Conservation (phyloP, 2,888 invertebrate species). For the Drosophila parthenogenetica region DNA sequence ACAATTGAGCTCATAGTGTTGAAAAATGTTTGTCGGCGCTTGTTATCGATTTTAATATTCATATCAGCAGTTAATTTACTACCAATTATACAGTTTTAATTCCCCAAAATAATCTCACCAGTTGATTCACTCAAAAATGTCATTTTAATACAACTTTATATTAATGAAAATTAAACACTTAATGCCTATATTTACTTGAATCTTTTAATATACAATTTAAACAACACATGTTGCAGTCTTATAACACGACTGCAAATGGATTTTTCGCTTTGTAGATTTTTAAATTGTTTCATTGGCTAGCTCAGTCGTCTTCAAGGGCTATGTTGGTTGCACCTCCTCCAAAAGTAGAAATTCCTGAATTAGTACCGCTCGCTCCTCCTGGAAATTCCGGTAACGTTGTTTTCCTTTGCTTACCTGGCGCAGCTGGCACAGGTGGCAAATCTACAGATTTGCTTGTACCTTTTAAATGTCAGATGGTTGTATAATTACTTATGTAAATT, state of each 20-base stretch:
- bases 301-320: slow-evolving; percentile 62
- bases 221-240: neutral
- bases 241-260: too few relatives aligned
- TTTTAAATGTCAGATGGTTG: slow-evolving; percentile 23
- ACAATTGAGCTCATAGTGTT: slow-evolving; percentile 14
- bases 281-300: neutral
- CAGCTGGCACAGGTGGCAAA: slow-evolving; percentile 71
- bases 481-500: slow-evolving; percentile 17
- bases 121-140: neutral
- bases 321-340: slow-evolving; percentile 52
- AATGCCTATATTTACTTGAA: slow-evolving; percentile 7
- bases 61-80: slow-evolving; percentile 1
- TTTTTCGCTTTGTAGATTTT: neutral
- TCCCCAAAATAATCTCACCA: neutral
- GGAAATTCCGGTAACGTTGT: slow-evolving; percentile 66
- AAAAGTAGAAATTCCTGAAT: slow-evolving; percentile 41
- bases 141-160: slow-evolving; percentile 11
- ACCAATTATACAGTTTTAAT: neutral
- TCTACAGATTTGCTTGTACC: slow-evolving; percentile 77
- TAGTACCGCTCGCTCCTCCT: slow-evolving; percentile 21
- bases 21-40: slow-evolving; percentile 18
- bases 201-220: neutral
- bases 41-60: slow-evolving; percentile 11
- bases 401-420: slow-evolving; percentile 53
- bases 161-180: slow-evolving; percentile 18